These are phyloP conservation scores for Corapipo altera DNA, from an alignment of 2,113 vertebrate genomes.

Conservation along the genomic window DNA sequence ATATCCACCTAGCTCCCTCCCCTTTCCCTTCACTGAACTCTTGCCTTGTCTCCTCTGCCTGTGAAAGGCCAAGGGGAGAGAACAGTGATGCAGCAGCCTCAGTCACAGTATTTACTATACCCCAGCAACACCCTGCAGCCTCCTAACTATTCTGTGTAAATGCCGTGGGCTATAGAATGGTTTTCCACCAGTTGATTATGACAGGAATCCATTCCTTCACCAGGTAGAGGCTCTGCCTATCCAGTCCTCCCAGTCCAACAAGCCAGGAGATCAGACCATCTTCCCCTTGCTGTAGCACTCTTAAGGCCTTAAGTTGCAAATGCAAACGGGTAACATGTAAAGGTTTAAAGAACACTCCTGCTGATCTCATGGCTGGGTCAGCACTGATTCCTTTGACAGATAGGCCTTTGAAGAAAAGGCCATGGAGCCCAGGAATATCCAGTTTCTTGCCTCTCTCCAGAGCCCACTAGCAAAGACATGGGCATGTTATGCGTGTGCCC, in stretches of 20 bases:
- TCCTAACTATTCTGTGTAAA: neutral
- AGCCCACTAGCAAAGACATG: neutral
- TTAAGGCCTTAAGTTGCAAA: neutral
- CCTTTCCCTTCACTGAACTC: neutral
- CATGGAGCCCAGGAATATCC: neutral
- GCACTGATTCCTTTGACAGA: neutral
- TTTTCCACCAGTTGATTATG: neutral
- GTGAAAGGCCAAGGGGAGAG: neutral
- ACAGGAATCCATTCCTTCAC: neutral
- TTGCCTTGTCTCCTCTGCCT: neutral
- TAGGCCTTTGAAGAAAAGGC: neutral
- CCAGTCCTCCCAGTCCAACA: neutral
- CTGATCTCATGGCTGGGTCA: neutral
- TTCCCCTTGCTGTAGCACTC: neutral
- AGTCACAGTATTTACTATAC: neutral
- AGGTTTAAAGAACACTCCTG: neutral
- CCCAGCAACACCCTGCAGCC: neutral
- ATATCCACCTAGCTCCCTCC: neutral
- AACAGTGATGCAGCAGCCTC: neutral
- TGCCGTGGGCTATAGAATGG: fast-evolving
- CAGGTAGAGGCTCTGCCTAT: neutral
- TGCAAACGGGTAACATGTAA: neutral
- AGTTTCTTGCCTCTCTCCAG: neutral
- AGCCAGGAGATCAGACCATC: fast-evolving
- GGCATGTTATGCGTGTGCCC: neutral